Evolutionary conservation across 2,113 vertebrate genomes (phyloP), one percentile per base, ranked within the genome.

Genomic region (Barnardius zonarius): DNA sequence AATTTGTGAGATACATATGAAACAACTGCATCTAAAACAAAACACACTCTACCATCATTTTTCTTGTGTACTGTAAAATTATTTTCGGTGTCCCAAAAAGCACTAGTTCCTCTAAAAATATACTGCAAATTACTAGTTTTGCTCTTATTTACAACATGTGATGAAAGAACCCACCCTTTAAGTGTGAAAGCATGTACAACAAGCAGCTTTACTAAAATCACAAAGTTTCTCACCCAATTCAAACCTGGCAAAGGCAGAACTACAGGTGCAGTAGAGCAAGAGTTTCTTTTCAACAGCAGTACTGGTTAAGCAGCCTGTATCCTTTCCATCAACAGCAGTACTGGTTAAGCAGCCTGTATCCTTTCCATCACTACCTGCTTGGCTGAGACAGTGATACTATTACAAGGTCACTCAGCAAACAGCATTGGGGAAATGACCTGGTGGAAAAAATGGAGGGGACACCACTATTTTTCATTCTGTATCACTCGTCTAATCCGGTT

Each of bases 181-280:
- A 94, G 86, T 35, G 83, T 70, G 61, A 95, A 81, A 94, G 85
- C 74, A 62, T 3, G 16, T 44, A 88, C 41, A 74, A 92, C 41
- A 74, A 92, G 77, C 80, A 88, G 88, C 80, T 94, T 59, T 54
- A 70, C 68, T 68, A 55, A 78, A 81, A 91, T 89, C 86, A 33
- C 80, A 3, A 33, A 94, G 88, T 76, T 95, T 88, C 92, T 91
- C 83, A 78, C 28, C 61, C 83, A 63, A 77, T 81, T 63, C 83
- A 74, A 64, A 35, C 2, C 79, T 81, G 83, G 59, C 83, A 83
- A 78, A 41, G 73, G 59, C 67, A 85, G 23, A 90, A 31, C 33
- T 77, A 80, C 67, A 73, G 35, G 3, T 83, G 67, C 57, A 92
- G 54, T n/a, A 66, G 49, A 86, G 79, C 59, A 88, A 66, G 51